Base-by-base conservation (phyloP, 2,888 invertebrate species). In the Macaria notata region DNA sequence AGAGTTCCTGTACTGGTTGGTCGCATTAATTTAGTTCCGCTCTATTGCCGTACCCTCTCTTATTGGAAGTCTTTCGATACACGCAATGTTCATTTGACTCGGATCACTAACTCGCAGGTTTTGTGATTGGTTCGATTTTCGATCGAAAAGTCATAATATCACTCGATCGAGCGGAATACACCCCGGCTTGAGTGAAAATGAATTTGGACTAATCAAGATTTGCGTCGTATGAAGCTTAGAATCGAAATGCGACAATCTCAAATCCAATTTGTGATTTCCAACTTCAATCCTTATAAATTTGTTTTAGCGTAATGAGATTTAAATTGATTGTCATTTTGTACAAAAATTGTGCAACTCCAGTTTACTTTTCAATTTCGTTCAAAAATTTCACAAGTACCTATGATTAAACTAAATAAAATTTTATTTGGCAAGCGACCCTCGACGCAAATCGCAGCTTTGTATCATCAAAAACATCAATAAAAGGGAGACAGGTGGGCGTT, bases 41-140 rank as follows among this genome's bases (percentile, higher is more conserved):
- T 31, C 8, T 49, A 42, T 45, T 46, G 52, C 46, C 70, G 68
- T 61, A 60, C 69, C 68, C 68, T 70, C 68, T 64, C 70, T 82
- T 81, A 84, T 82, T 82, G 79, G 76, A 75, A 81, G 82, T 83
- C 78, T 81, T 86, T 85, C 78, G 81, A 77, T 78, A 81, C 85
- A 86, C 83, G 81, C 83, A 73, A 76, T 72, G 75, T 72, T 81
- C 77, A 81, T 83, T 86, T 83, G 81, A 79, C 75, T 76, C 73
- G 66, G 68, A 71, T 69, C 73, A 79, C 76, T 75, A 71, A 68
- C 72, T 77, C 76, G 69, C 71, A 64, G 66, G 57, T 60, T 61
- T 61, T 61, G 49, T 59, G 56, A 62, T 61, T 56, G 55, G 51
- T 62, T 66, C 56, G 61, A 62, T 65, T 69, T 65, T 49, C 68